Evolutionary conservation across 1,140 invertebrate genomes (phyloP).

Genomic region (Tetramorium parvispinum): DNA sequence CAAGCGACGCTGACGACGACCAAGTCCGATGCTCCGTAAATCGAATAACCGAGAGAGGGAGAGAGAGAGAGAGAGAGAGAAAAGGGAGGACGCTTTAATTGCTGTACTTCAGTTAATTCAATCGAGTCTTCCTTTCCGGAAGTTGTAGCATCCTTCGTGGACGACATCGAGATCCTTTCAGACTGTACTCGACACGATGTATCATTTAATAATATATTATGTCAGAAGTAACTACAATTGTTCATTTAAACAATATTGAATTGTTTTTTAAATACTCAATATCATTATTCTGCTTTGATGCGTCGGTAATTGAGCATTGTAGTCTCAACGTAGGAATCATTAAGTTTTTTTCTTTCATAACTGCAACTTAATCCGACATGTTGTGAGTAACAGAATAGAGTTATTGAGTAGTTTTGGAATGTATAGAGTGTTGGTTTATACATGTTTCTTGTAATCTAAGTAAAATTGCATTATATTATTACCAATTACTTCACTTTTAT

Average conservation of each 20-base stretch:
- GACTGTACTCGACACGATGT: slow-evolving; percentile 7
- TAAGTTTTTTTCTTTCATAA: background rate
- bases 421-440: background rate
- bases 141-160: slow-evolving; percentile 24
- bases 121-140: slow-evolving; percentile 40
- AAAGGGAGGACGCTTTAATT: slow-evolving; percentile 41
- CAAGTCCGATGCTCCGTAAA: slow-evolving; percentile 44
- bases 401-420: background rate
- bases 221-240: slow-evolving; percentile 3
- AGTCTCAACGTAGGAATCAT: background rate
- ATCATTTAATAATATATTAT: slow-evolving; percentile 22
- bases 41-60: slow-evolving; percentile 49
- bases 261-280: slow-evolving; percentile 10
- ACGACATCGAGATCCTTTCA: slow-evolving; percentile 16
- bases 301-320: background rate
- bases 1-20: slow-evolving; percentile 44
- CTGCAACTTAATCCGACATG: background rate
- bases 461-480: background rate
- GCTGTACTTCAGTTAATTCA: slow-evolving; percentile 56
- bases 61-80: slow-evolving; percentile 53
- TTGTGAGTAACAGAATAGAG: background rate
- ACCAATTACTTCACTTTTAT: slow-evolving; percentile 24
- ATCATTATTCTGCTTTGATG: background rate
- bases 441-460: background rate
- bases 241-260: slow-evolving; percentile 2